Evolutionary conservation across 2,888 invertebrate species (phyloP).

Genomic region (Macropis europaea): DNA sequence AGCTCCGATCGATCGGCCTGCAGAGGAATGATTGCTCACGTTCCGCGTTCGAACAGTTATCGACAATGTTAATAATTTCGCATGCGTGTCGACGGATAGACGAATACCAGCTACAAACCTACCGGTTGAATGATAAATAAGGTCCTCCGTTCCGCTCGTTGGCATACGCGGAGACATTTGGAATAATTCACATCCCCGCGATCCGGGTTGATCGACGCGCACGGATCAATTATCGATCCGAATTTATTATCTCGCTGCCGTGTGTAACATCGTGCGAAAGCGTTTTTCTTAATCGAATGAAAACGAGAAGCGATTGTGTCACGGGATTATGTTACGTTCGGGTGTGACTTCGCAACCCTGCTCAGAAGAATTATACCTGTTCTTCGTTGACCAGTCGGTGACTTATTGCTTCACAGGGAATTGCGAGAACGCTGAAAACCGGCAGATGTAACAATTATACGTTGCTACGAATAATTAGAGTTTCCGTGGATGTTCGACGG

Average conservation of each 20-base stretch:
- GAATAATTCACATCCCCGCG: slow-evolving; percentile 40
- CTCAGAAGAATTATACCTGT: neutral
- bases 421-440: no score
- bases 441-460: no score
- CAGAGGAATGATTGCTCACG: slow-evolving; percentile 43
- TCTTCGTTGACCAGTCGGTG: neutral
- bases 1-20: slow-evolving; percentile 12
- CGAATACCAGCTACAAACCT: slow-evolving; percentile 42
- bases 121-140: slow-evolving; percentile 56
- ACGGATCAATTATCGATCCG: slow-evolving; percentile 37
- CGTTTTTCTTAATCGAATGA: slow-evolving; percentile 30
- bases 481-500: no score
- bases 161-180: slow-evolving; percentile 4
- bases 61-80: slow-evolving; percentile 57
- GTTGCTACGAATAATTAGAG: no score
- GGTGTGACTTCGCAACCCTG: slow-evolving; percentile 7
- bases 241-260: neutral
- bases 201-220: slow-evolving; percentile 32
- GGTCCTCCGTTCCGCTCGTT: slow-evolving; percentile 37
- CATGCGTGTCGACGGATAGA: slow-evolving; percentile 35
- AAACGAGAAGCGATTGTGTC: slow-evolving; percentile 8
- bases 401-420: neutral
- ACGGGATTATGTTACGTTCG: neutral
- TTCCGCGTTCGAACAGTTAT: slow-evolving; percentile 38
- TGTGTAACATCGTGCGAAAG: slow-evolving; percentile 2